Conservation (phyloP, 2,888 invertebrate genomes). For the Amblyteles armatorius region DNA sequence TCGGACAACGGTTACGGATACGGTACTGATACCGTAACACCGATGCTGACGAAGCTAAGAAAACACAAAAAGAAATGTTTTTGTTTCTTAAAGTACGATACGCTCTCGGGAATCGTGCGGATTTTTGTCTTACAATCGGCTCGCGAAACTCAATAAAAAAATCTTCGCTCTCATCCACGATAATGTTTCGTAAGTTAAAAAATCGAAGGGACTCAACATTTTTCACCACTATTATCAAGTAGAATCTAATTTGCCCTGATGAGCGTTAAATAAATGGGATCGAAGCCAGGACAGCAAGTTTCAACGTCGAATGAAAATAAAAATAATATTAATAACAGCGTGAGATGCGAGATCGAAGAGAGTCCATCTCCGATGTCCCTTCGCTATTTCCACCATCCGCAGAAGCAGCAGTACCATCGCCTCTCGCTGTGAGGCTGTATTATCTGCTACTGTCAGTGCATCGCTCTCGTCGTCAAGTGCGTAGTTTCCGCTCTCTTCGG, state of each 20-base stretch:
- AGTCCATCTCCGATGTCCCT: background rate
- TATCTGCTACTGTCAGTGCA: constrained; percentile 84
- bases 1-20: background rate
- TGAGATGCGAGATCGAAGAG: background rate
- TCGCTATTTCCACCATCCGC: constrained; percentile 80
- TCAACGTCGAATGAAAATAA: background rate
- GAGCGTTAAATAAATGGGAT: background rate
- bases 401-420: constrained; percentile 81
- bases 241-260: background rate
- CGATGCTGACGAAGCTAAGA: background rate
- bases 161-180: background rate
- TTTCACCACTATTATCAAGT: background rate
- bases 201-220: background rate
- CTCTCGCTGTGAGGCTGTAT: constrained; percentile 79
- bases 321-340: background rate
- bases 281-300: background rate
- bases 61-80: background rate
- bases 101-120: background rate
- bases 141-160: background rate
- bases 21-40: background rate
- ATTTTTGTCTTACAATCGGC: background rate
- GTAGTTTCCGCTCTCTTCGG: constrained; percentile 95
- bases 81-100: background rate
- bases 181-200: background rate
- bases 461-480: constrained; percentile 88